Conservation (phyloP, 2,797 vertebrate species). For the Poeciliopsis turneri region DNA sequence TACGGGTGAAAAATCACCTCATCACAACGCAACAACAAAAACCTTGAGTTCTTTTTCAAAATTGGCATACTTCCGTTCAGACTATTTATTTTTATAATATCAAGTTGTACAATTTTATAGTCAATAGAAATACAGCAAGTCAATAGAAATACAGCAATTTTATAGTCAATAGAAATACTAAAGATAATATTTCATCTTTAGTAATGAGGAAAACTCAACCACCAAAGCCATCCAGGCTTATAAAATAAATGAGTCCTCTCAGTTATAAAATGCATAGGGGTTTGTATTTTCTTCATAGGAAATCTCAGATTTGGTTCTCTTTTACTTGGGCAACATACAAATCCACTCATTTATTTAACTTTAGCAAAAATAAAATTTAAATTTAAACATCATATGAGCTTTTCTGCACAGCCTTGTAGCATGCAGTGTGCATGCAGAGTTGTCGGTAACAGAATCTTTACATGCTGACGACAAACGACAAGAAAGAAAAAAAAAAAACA, state of each 20-base stretch:
- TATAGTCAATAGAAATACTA: no score
- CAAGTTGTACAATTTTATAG: no score
- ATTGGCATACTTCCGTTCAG: no score
- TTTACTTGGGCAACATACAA: neutral
- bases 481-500: slow-evolving; percentile 5
- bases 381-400: neutral
- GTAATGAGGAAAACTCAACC: neutral
- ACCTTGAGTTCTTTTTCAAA: no score
- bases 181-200: neutral
- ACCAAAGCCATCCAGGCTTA: neutral
- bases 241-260: neutral
- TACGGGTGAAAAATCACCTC: no score
- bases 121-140: neutral
- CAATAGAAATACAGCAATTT: no score
- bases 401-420: neutral
- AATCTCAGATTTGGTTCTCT: neutral
- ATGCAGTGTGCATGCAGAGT: neutral
- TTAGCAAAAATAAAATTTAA: neutral
- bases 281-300: neutral
- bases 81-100: no score
- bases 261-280: neutral
- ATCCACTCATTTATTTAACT: neutral
- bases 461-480: slow-evolving; percentile 25
- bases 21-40: no score
- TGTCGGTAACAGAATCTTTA: slow-evolving; percentile 39